Percentiles rank a stretch among this genome's conserved stretches.
Evolutionary conservation across 2,797 vertebrate species (phyloP).

Genomic region (Novumbra hubbsi): DNA sequence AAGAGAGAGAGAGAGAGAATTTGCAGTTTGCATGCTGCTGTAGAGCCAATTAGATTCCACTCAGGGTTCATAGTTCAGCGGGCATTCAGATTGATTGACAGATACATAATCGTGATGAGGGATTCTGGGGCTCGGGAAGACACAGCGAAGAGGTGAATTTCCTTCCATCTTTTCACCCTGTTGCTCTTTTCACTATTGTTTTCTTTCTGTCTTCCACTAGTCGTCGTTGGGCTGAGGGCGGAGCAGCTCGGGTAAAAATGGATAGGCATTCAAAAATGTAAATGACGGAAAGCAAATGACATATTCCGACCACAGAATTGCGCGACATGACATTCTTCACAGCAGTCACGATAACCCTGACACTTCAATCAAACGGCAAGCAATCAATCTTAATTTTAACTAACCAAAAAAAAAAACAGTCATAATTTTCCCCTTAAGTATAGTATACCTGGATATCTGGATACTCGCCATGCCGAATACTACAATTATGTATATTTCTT

Average conservation of each 20-base stretch:
- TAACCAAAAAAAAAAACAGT: conserved; percentile 20
- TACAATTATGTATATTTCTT: neutral
- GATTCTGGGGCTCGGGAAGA: conserved; percentile 10
- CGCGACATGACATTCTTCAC: conserved; percentile 22
- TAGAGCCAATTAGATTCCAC: conserved; percentile 44
- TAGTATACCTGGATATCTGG: conserved; percentile 21
- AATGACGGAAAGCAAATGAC: conserved; percentile 31
- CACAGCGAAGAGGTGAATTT: neutral
- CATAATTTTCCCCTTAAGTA: conserved; percentile 11
- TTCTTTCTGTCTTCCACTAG: conserved; percentile 16
- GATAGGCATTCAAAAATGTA: conserved; percentile 42
- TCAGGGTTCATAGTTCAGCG: conserved; percentile 42
- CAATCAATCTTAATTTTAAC: neutral
- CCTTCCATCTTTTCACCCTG: neutral
- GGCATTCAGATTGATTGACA: conserved; percentile 39
- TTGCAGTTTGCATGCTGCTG: conserved; percentile 55
- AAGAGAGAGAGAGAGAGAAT: conserved; percentile 33
- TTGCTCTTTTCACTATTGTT: neutral
- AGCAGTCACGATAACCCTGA: conserved; percentile 40
- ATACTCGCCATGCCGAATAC: neutral
- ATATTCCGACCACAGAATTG: conserved; percentile 14
- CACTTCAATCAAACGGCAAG: neutral
- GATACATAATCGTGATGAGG: neutral
- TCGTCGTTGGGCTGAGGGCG: conserved; percentile 20
- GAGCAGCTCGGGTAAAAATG: conserved; percentile 18